Conservation (phyloP, 2,888 invertebrate genomes). For the Iselma pallidipennis region DNA sequence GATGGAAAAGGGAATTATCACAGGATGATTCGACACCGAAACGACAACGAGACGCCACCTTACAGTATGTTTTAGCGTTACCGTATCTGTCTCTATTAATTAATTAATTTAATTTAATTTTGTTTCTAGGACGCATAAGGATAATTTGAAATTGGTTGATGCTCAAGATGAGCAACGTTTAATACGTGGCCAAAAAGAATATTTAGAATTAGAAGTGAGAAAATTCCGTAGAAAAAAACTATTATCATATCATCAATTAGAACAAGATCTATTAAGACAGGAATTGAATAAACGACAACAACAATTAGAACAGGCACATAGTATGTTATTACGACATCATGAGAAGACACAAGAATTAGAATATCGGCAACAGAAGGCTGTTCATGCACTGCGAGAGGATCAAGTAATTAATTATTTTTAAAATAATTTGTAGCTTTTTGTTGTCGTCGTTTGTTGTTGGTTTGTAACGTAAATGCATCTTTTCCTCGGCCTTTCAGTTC, state of each 20-base stretch:
- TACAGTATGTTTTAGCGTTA: constrained; percentile 66
- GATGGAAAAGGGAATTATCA: constrained; percentile 92
- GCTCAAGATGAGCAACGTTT: constrained; percentile 89
- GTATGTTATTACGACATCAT: constrained; percentile 93
- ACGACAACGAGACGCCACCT: constrained; percentile 85
- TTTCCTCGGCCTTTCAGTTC: no score
- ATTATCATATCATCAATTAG: constrained; percentile 82
- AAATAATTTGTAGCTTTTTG: not conserved
- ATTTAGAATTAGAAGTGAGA: constrained; percentile 88
- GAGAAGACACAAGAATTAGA: constrained; percentile 96
- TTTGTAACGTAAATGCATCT: no score
- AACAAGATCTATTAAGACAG: constrained; percentile 87
- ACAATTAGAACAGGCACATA: constrained; percentile 93
- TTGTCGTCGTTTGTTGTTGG: not conserved
- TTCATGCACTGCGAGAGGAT: constrained; percentile 88
- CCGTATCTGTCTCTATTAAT: not conserved
- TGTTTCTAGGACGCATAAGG: constrained; percentile 76
- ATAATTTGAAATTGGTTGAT: constrained; percentile 87
- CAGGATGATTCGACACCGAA: constrained; percentile 92
- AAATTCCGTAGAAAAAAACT: constrained; percentile 91
- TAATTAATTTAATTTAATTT: constrained; percentile 9
- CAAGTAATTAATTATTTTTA: constrained; percentile 60
- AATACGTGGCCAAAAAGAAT: constrained; percentile 85
- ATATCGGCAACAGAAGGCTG: constrained; percentile 92
- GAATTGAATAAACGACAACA: constrained; percentile 94